Evolutionary conservation across 30 jellyfish, hydroid and myxozoan species (phyloP).

Genomic region (Aurelia sp.): DNA sequence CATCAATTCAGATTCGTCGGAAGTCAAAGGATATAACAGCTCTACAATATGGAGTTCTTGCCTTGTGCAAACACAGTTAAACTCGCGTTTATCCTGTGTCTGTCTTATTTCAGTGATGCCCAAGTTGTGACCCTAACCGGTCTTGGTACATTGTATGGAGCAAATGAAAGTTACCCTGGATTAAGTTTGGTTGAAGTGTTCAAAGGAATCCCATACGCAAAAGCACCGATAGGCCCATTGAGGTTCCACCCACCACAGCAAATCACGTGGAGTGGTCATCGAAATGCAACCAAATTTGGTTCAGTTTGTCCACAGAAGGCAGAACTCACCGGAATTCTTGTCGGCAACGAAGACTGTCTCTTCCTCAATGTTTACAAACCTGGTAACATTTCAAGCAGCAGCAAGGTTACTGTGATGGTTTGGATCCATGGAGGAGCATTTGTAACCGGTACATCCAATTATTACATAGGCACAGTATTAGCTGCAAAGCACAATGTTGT

Average conservation of each 20-base stretch:
- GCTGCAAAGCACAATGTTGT: constrained; percentile 32
- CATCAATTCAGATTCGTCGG: too few species aligned
- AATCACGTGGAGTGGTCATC: constrained; percentile 16
- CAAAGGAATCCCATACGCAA: constrained; percentile 45
- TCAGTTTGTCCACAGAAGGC: constrained; percentile 25
- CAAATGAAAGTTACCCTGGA: not conserved
- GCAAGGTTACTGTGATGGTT: constrained; percentile 9
- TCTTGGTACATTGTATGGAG: constrained; percentile 16
- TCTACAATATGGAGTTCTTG: too few species aligned
- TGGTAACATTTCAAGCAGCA: not conserved
- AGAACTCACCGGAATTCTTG: too few species aligned
- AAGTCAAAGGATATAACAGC: too few species aligned
- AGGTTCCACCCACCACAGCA: constrained; percentile 40
- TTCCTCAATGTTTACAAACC: constrained; percentile 23
- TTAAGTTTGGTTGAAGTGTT: not conserved
- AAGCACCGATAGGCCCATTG: constrained; percentile 46
- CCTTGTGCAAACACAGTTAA: too few species aligned
- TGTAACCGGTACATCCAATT: not conserved
- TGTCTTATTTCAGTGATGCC: too few species aligned
- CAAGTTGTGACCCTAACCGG: constrained; percentile 2
- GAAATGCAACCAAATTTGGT: constrained; percentile 28
- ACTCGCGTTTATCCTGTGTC: too few species aligned
- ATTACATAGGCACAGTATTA: constrained; percentile 8
- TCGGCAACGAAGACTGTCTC: constrained; percentile 26
- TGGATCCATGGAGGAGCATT: constrained; percentile 66